Evolutionary conservation across 2,888 invertebrate species (phyloP).

Genomic region (Rhagonycha fulva): DNA sequence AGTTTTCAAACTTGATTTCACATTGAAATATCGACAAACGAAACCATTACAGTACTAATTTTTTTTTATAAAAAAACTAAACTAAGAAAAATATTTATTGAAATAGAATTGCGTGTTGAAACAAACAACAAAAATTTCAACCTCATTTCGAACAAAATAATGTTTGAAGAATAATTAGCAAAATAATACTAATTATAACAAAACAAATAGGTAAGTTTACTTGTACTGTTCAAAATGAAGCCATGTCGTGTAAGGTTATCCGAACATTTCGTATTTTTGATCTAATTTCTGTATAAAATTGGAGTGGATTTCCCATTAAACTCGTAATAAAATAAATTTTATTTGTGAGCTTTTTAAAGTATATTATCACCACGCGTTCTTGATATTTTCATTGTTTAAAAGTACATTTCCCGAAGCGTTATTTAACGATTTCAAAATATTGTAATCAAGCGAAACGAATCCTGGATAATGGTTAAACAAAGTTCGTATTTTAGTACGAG

Average conservation of each 20-base stretch:
- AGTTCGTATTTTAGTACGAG: not conserved
- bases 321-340: not conserved
- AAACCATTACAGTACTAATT: not conserved
- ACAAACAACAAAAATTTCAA: not conserved
- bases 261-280: not conserved
- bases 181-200: not conserved
- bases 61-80: not conserved
- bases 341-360: not conserved
- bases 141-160: not conserved
- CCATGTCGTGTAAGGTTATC: no score
- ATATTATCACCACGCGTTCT: not conserved
- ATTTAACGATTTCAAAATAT: not conserved
- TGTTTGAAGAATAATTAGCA: not conserved
- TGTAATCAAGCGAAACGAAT: not conserved
- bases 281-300: not conserved
- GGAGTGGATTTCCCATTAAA: not conserved
- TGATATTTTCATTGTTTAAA: not conserved
- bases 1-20: not conserved
- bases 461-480: not conserved
- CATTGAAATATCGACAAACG: not conserved
- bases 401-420: not conserved
- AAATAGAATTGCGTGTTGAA: not conserved
- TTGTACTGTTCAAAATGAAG: no score
- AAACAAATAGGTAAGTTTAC: no score
- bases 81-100: not conserved